These are phyloP conservation scores for Notolepis coatsorum DNA, from an alignment of 2,797 vertebrate genomes.

Conservation along the genomic window DNA sequence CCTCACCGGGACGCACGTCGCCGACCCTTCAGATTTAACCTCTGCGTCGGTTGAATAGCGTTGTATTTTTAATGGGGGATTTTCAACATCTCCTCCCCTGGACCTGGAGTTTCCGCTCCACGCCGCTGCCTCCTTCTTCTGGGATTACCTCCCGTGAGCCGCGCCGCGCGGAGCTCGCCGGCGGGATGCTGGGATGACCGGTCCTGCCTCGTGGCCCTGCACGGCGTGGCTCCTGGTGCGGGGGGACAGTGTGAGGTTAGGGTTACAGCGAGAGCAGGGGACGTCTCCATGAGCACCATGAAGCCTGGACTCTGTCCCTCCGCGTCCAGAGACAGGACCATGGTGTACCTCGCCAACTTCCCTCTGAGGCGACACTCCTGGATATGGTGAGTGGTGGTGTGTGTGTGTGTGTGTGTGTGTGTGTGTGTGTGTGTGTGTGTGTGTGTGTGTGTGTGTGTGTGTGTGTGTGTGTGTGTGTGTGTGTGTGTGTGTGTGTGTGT, in stretches of 20 bases:
- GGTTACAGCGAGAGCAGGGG: slow-evolving; percentile 23
- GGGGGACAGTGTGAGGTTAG: no score
- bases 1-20: slow-evolving; percentile 43
- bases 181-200: slow-evolving; percentile 40
- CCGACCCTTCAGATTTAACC: slow-evolving; percentile 39
- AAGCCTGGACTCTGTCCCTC: slow-evolving; percentile 75
- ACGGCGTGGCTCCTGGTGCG: no score
- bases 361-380: slow-evolving; percentile 84
- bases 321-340: slow-evolving; percentile 67
- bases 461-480: neutral
- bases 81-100: slow-evolving; percentile 22
- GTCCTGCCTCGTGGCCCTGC: no score
- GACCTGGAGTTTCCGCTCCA: slow-evolving; percentile 58
- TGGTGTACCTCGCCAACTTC: slow-evolving; percentile 80
- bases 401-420: slow-evolving; percentile 1
- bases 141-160: slow-evolving; percentile 28
- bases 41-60: slow-evolving; percentile 31
- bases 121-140: slow-evolving; percentile 33
- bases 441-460: neutral
- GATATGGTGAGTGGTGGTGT: slow-evolving; percentile 80
- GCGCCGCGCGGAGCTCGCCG: slow-evolving; percentile 18
- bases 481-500: slow-evolving; percentile 6
- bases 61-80: slow-evolving; percentile 36
- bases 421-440: slow-evolving; percentile 1
- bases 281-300: slow-evolving; percentile 64